Evolutionary conservation across 1,140 invertebrate species (phyloP).

Genomic region (Drosophila paulistorum): DNA sequence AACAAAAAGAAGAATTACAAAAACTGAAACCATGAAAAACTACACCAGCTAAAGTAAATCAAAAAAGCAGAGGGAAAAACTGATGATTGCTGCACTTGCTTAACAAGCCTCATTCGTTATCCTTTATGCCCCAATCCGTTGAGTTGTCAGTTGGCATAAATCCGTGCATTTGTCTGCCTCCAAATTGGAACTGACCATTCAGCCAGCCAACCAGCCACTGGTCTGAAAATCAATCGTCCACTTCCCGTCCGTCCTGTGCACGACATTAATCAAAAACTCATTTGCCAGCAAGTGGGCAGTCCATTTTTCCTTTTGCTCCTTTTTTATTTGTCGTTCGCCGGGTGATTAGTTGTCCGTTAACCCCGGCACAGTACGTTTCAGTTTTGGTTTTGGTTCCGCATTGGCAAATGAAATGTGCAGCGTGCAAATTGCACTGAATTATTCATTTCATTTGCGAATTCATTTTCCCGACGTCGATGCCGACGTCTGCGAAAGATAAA

Average conservation of each 20-base stretch:
- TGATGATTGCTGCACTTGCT: constrained; percentile 59
- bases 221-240: constrained; percentile 64
- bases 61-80: constrained; percentile 2
- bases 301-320: constrained; percentile 15
- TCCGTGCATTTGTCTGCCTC: constrained; percentile 54
- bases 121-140: constrained; percentile 29
- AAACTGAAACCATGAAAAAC: constrained; percentile 22
- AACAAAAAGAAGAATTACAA: background rate
- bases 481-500: constrained; percentile 31
- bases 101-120: constrained; percentile 19
- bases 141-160: constrained; percentile 55
- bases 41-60: constrained; percentile 15
- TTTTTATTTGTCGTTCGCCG: constrained; percentile 31
- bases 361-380: constrained; percentile 38
- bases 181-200: constrained; percentile 19
- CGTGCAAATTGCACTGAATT: constrained; percentile 66
- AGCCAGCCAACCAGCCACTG: constrained; percentile 14
- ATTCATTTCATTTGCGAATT: constrained; percentile 51
- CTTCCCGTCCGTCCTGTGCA: constrained; percentile 8
- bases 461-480: background rate
- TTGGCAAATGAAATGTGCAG: constrained; percentile 17
- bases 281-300: constrained; percentile 54
- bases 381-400: constrained; percentile 26
- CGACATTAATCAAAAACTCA: constrained; percentile 78
- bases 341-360: constrained; percentile 79